Evolutionary conservation across 1,140 invertebrate genomes (phyloP), one percentile per base, ranked within the genome.

Genomic region (Drosophila bipectinata): DNA sequence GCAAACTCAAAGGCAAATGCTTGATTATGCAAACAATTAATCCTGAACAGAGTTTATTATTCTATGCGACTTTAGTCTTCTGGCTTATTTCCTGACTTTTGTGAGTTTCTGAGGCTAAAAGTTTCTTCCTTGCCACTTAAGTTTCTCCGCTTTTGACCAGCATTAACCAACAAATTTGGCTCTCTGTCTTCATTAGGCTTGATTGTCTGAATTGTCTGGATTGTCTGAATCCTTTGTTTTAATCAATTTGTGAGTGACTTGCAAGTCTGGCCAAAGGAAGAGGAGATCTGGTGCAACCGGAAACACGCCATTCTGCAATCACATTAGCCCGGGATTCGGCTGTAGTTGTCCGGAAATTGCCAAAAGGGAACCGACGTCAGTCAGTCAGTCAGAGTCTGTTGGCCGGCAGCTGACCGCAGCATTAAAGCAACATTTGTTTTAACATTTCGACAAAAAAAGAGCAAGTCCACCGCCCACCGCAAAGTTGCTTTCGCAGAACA

Each of bases 351-450:
- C 81, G 81, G 82, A 85, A 78, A 81, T 85, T 48, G 55, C 55
- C 63, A 49, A 57, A 52, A 48, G 39, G 57, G 18, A 32, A 21
- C 32, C 56, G 51, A 63, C 61, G 61, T 71, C 66, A 63, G 60
- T 56, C 64, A 52, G 53, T 44, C 41, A 52, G 53, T 44, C 41
- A 41, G 12, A 37, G 12, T 41, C 39, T 14, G 60, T 51, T 56
- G 53, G 53, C 26, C 63, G 53, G 53, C 26, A 48, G 49, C 32
- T 53, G 56, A 88, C 82, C 82, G 69, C 81, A 87, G 74, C 83
- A 88, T 88, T 87, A 87, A 87, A 81, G 83, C 83, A 88, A 87
- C 82, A 87, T 87, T 87, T 87, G 83, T 87, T 87, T 88, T 72
- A 72, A 62, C 53, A 74, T 49, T 60, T 64, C 48, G 30, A 21